These are phyloP conservation scores for Chironomus tentans DNA, from an alignment of 2,888 invertebrate species.

Conservation along the genomic window DNA sequence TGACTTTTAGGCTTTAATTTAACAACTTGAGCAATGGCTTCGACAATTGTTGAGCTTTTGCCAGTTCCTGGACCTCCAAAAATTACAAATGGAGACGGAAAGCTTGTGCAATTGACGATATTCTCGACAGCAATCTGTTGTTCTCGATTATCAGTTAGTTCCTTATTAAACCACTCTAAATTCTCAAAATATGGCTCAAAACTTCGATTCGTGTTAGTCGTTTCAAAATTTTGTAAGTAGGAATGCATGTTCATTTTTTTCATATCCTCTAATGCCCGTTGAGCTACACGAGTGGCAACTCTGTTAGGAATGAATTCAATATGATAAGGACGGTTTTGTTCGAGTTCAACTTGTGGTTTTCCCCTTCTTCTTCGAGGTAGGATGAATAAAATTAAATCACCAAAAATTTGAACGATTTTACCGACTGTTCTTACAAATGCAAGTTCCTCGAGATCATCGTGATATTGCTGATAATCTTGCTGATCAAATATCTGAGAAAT, in stretches of 20 bases:
- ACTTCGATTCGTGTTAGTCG: not conserved
- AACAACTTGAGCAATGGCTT: conserved; percentile 55
- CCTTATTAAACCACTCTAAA: conserved; percentile 33
- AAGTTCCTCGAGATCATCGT: conserved; percentile 4
- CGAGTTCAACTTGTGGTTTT: not conserved
- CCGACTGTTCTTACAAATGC: not conserved
- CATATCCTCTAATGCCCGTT: not conserved
- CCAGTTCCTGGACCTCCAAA: conserved; percentile 72
- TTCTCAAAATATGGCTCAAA: not conserved
- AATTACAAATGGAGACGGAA: conserved; percentile 65
- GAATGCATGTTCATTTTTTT: not conserved
- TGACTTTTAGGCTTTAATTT: conserved; percentile 37
- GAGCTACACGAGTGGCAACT: not conserved
- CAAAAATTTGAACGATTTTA: not conserved
- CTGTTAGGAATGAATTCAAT: conserved; percentile 12
- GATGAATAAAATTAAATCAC: not conserved
- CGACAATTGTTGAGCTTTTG: conserved; percentile 62
- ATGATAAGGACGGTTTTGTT: not conserved
- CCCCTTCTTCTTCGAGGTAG: not conserved
- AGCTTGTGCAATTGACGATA: conserved; percentile 52
- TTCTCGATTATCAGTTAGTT: conserved; percentile 47
- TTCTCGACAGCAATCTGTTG: conserved; percentile 58
- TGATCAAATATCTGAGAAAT: not conserved
- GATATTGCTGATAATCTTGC: not conserved
- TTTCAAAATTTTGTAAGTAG: not conserved